Evolutionary conservation across 2,797 vertebrate genomes (phyloP), one percentile per base, ranked within the genome.

Genomic region (Rhinatrema bivittatum): DNA sequence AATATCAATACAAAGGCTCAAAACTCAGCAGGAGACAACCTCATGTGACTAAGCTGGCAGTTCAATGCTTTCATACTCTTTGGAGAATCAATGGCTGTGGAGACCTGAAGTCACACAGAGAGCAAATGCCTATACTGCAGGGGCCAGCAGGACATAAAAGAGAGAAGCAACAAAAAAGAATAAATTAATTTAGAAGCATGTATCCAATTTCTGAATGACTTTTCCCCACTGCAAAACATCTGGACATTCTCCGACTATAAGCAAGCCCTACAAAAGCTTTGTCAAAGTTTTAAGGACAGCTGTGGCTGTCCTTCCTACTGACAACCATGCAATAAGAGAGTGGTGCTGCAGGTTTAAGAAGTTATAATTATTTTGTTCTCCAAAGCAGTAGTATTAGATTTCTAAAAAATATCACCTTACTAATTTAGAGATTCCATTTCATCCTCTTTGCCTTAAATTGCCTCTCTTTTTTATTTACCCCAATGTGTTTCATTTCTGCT

Each of bases 101-200:
- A 42, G 44, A 54, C 32, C 48, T 54, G 25, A 53, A 51, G 43
- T 47, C 48, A 46, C 5, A 61, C 17, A 33, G 53, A n/a, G n/a
- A n/a, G 39, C 50, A 16, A 60, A 65, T 54, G 52, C 32, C 41
- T 60, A 43, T 48, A 62, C 66, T 45, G n/a, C n/a, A n/a, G n/a
- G 18, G 33, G 31, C 47, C 32, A n/a, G 28, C 31, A 38, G 51
- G 53, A n/a, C n/a, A n/a, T 39, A n/a, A n/a, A n/a, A n/a, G n/a
- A n/a, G 46, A 58, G 60, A 59, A 31, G 48, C 25, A 44, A 57
- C 26, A 1, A 16, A 14, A 36, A 3, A 16, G 32, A 17, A 0
- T 30, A 38, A 60, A 36, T 20, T 40, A 37, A 45, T 39, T 32
- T 44, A 52, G 31, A 50, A 56, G 32, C n/a, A 54, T 3, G 20